Evolutionary conservation across 2,888 invertebrate genomes (phyloP), one percentile per base, ranked within the genome.

Genomic region (Synergus itoensis): DNA sequence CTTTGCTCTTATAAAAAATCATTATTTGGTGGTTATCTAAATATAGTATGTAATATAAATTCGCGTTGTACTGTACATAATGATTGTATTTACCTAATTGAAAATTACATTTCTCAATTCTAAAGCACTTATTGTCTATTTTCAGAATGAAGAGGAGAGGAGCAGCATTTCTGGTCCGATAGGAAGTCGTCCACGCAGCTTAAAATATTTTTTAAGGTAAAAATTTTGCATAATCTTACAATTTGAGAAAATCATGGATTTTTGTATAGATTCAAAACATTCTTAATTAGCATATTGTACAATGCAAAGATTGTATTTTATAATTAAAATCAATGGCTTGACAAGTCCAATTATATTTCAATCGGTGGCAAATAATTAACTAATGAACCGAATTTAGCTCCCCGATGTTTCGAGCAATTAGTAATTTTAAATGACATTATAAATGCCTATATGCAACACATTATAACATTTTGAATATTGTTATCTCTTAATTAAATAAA

Each of bases 191-290:
- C 83, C 86, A 86, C 85, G 82, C 89, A 86, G 87, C 90, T 90
- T 90, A 89, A 89, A 87, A 82, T 91, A 90, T 87, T 89, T 89
- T 86, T 88, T 90, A 91, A 91, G 92, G 91, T 92, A 92, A 92
- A 89, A 84, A 90, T 91, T 91, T 92, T 91, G 88, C 88, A 90
- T 91, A 90, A 90, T 89, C 89, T 91, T 88, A 83, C 83, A 85
- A 84, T 82, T 88, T 78, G 40, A 81, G 77, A 80, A 36, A 53
- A n/a, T 67, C 41, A 28, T 78, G 79, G 53, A 62, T 36, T 79
- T 79, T 83, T 81, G 80, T 83, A 82, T 65, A 53, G n/a, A 57
- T 9, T 73, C 48, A 73, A 28, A 53, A 73, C 36, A 73, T 36
- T 36, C 28, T 16, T 48, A 7, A 43, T 18, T 4, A 45, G 28